Percentiles rank a stretch among this genome's conserved stretches.
Evolutionary conservation across 1,140 invertebrate species (phyloP).

Genomic region (Cecropterus lyciades): DNA sequence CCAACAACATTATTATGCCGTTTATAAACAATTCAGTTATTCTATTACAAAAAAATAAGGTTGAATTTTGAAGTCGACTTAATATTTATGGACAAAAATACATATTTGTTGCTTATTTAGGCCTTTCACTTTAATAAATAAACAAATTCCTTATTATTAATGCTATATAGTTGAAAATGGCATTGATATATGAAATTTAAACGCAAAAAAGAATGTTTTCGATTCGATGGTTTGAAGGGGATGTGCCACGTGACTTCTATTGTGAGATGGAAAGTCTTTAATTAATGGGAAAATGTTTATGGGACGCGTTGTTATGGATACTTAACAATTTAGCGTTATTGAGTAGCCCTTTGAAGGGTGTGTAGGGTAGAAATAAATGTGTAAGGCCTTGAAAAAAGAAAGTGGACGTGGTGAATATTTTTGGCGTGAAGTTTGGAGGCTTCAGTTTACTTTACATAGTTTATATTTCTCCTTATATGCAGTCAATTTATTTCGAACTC

Average conservation of each 20-base stretch:
- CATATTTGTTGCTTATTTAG: neutral
- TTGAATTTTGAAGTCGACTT: slow-evolving; percentile 11
- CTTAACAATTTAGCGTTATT: slow-evolving; percentile 1
- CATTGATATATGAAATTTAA: slow-evolving; percentile 1
- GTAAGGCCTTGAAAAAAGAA: too few species aligned
- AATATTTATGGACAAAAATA: neutral
- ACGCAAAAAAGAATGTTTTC: slow-evolving; percentile 31
- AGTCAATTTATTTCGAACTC: too few species aligned
- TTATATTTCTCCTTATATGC: too few species aligned
- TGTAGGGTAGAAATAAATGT: too few species aligned
- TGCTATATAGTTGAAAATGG: slow-evolving; percentile 14
- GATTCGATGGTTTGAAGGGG: slow-evolving; percentile 51
- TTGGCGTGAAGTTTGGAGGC: too few species aligned
- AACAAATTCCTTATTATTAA: neutral
- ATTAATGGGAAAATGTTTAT: slow-evolving; percentile 60
- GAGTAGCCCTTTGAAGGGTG: neutral
- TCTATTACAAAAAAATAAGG: neutral
- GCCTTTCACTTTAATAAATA: neutral
- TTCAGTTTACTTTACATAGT: too few species aligned
- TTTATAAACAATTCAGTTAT: neutral
- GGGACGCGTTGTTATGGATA: slow-evolving; percentile 32
- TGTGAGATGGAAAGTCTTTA: slow-evolving; percentile 53
- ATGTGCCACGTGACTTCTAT: slow-evolving; percentile 57
- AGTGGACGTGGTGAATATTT: too few species aligned
- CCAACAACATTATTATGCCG: neutral